Percentiles rank a stretch among this genome's conserved stretches.
Evolutionary conservation across 2,797 vertebrate species (phyloP).

Genomic region (Nannoperca australis): DNA sequence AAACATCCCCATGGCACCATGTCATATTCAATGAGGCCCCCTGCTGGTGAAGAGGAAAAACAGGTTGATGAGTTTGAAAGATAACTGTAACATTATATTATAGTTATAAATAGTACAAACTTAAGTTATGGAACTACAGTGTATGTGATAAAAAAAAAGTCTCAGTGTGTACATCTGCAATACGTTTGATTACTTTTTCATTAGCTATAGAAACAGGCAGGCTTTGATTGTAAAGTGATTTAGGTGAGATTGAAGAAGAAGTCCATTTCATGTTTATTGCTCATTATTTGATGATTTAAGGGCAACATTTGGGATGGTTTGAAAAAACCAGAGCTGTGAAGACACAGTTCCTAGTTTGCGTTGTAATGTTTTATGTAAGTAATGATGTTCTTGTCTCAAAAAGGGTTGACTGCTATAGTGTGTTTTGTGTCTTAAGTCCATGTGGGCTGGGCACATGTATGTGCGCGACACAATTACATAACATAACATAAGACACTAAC

Average conservation of each 20-base stretch:
- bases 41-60: constrained; percentile 55
- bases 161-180: background rate
- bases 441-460: too few relatives aligned
- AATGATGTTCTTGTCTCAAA: background rate
- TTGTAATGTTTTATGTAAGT: background rate
- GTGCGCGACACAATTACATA: too few relatives aligned
- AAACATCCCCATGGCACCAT: background rate
- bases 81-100: background rate
- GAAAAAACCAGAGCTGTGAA: background rate
- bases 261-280: background rate
- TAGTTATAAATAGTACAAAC: background rate
- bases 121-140: background rate
- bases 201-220: background rate
- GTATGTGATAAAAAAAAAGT: background rate
- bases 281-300: background rate
- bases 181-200: background rate
- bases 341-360: background rate
- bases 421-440: too few relatives aligned
- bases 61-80: background rate
- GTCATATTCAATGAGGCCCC: constrained; percentile 28
- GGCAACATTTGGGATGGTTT: too few relatives aligned
- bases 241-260: background rate
- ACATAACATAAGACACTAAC: background rate
- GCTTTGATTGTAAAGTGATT: background rate
- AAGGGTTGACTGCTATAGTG: background rate